A percentile compares a stretch with the other conserved stretches of the same genome.
These are phyloP conservation scores for Tachina fera DNA, from an alignment of 2,888 invertebrate genomes.

Conservation along the genomic window DNA sequence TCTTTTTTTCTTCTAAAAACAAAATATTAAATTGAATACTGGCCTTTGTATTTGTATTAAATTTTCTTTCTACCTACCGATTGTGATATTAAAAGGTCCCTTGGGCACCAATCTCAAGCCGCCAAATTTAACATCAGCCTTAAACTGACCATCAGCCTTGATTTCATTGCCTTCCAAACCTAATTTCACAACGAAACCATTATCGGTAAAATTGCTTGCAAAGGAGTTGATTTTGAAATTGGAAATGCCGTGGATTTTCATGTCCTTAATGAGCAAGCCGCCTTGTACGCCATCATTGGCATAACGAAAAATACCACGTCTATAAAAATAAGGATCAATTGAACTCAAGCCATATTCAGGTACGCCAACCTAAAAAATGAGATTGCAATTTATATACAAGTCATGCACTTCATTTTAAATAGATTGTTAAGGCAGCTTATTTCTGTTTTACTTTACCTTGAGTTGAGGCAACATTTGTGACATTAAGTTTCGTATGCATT, in stretches of 20 bases:
- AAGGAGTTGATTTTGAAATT: constrained; percentile 84
- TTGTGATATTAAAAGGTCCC: constrained; percentile 85
- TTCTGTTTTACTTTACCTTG: constrained; percentile 72
- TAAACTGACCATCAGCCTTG: constrained; percentile 85
- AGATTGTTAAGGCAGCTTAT: not conserved
- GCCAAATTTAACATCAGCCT: constrained; percentile 86
- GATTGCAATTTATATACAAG: not conserved
- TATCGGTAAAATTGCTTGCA: constrained; percentile 84
- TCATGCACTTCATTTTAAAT: not conserved
- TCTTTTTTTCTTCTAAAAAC: not conserved
- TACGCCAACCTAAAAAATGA: constrained; percentile 73
- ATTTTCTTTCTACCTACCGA: constrained; percentile 84
- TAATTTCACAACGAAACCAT: constrained; percentile 85
- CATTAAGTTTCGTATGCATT: constrained; percentile 85
- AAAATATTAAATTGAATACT: too few relatives aligned
- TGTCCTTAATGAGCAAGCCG: constrained; percentile 80
- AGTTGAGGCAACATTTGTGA: constrained; percentile 83
- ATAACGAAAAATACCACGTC: constrained; percentile 80
- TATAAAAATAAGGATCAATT: constrained; percentile 80
- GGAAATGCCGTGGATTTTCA: constrained; percentile 85
- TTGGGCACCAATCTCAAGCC: constrained; percentile 86
- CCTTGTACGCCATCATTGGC: constrained; percentile 81
- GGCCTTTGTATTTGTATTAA: too few relatives aligned
- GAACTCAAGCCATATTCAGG: constrained; percentile 77
- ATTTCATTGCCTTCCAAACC: constrained; percentile 85